These are phyloP conservation scores for Caenorhabditis drosophilae DNA, from an alignment of 2,888 invertebrate species.

Conservation along the genomic window DNA sequence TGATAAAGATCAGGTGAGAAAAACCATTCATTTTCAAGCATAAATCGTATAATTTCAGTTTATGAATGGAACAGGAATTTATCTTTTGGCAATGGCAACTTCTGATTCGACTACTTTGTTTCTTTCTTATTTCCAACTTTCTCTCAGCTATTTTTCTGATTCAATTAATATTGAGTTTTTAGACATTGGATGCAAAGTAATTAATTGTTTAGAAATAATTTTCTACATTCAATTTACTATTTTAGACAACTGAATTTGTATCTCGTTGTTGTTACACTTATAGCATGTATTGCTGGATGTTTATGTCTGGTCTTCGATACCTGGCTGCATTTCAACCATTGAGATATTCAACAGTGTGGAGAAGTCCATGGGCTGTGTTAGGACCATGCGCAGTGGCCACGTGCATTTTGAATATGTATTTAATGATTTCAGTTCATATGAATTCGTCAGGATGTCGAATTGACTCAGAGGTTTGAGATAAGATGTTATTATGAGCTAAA, in stretches of 20 bases:
- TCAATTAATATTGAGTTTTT: slow-evolving; percentile 14
- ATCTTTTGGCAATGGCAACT: slow-evolving; percentile 54
- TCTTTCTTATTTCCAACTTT: slow-evolving; percentile 42
- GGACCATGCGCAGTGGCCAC: slow-evolving; percentile 28
- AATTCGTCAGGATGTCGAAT: slow-evolving; percentile 29
- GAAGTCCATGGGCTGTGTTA: slow-evolving; percentile 36
- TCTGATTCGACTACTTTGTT: slow-evolving; percentile 53
- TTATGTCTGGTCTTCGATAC: slow-evolving; percentile 59
- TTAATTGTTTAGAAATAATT: neutral
- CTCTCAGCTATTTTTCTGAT: slow-evolving; percentile 13
- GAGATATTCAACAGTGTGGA: slow-evolving; percentile 42
- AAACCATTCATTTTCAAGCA: neutral
- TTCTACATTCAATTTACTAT: neutral
- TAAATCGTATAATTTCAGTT: slow-evolving; percentile 58
- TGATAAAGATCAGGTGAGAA: slow-evolving; percentile 55
- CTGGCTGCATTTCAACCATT: slow-evolving; percentile 49
- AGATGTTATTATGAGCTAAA: neutral
- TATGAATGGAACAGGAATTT: slow-evolving; percentile 59
- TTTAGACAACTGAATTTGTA: slow-evolving; percentile 49
- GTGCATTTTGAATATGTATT: slow-evolving; percentile 42
- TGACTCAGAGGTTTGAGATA: slow-evolving; percentile 41
- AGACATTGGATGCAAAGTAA: slow-evolving; percentile 47
- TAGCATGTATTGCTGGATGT: slow-evolving; percentile 62
- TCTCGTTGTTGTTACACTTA: slow-evolving; percentile 53
- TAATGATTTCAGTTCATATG: slow-evolving; percentile 22